Base-by-base conservation (phyloP, 2,797 vertebrate species). In the Peromyscus melanophrys region DNA sequence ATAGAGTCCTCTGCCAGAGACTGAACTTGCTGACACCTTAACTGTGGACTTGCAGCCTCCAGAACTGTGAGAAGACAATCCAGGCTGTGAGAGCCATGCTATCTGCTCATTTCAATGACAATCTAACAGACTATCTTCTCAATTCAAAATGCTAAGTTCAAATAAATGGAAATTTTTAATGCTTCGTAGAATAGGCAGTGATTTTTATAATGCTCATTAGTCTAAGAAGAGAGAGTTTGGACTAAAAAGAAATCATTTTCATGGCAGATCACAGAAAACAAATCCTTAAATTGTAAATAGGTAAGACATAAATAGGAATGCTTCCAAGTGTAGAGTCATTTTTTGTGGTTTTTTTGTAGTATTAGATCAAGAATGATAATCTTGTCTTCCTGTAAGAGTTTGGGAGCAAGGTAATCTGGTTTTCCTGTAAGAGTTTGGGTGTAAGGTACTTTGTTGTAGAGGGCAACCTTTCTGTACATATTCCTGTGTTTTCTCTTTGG, bases 101-200 rank as follows among this genome's bases (percentile, higher is more conserved):
- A 17, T 92, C 4, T 23, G 0, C 59, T 71, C 43, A 93, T 77
- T 93, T 87, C 61, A 76, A 55, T 46, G 69, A 23, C 13, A 90
- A 5, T 11, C 9, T 31, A 89, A n/a, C 14, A 29, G 25, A 88
- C 27, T 29, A 63, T 40, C 31, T 21, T 96, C 88, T 55, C 71
- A 94, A 89, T 25, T 63, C 90, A 69, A 96, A 76, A 46, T 63
- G 25, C 2, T 75, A 87, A 63, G n/a, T 75, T 93, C 31, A 85
- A 89, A 55, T 67, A 90, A 73, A 34, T 65, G 46, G 75, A 34
- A 43, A 6, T 43, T 88, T 52, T 83, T n/a, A n/a, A 34, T 77
- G 55, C 17, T 46, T 95, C 23, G 65, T 34, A 89, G 43, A 86
- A 71, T 89, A 73, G 2, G 4, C 63, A 78, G 10, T 29, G 63